Evolutionary conservation across 2,113 vertebrate species (phyloP), one percentile per base, ranked within the genome.

Genomic region (Calonectris borealis): DNA sequence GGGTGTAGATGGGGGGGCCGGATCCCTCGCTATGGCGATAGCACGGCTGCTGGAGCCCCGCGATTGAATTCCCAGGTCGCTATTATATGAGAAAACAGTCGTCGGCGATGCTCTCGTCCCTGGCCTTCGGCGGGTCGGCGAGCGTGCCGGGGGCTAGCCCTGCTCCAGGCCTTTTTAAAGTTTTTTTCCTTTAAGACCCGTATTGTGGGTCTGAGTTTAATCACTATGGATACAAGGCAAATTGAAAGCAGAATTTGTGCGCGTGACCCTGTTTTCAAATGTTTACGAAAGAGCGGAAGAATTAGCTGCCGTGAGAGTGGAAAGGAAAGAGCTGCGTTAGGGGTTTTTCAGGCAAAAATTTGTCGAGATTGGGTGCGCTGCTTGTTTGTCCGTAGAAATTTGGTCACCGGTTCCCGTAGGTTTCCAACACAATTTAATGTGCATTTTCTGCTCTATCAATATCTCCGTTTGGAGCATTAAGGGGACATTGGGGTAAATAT

Each of bases 231-330:
- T 96, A 97, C 91, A 94, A 88, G 82, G 71, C 88, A 97, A 97
- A 96, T 96, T 97, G 95, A 94, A 97, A 96, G 96, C 95, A 95
- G 97, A 96, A 96, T 97, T 97, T 96, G 89, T 90, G 94, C n/a
- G 91, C 31, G 73, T 92, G 97, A 93, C 94, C 86, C 88, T 94
- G 94, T 97, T 97, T 97, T 95, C 84, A 27, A 90, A 96, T 81
- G 79, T 94, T 95, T 95, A 94, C 48, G 93, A 91, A 96, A 96
- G 86, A 95, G 68, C 13, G 75, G 89, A 96, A 96, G 91, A 96
- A 83, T 83, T 94, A 91, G 81, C 86, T 94, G 94, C 88, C 2
- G 26, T 31, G 48, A 64, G 89, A 94, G 60, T 44, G 81, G 73
- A 65, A 78, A 29, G 78, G 87, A 69, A 58, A 66, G 75, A 12